phyloP scores from a whole-genome alignment of 2,797 vertebrate species.

The Melanotaenia boesemani region DNA sequence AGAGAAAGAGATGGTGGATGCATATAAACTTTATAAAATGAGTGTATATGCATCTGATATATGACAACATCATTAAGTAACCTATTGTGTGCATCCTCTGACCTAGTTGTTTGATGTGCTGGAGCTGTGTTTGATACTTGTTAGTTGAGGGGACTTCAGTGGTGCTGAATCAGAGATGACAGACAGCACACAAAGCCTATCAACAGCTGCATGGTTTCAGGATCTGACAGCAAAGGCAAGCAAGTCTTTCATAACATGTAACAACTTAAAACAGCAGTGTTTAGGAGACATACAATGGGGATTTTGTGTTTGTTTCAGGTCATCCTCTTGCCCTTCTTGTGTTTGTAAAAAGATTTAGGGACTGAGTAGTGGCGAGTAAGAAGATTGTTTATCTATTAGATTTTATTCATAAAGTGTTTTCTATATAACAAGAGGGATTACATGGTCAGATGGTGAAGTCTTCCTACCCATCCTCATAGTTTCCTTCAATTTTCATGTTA shows the following conservation, averaged over 20 bases:
- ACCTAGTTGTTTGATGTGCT: slow-evolving; percentile 36
- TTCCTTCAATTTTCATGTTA: not conserved
- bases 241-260: slow-evolving; percentile 43
- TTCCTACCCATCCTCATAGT: not conserved
- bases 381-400: slow-evolving; percentile 9
- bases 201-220: slow-evolving; percentile 48
- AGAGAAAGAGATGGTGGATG: slow-evolving; percentile 22
- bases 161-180: slow-evolving; percentile 55
- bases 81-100: slow-evolving; percentile 26
- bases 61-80: slow-evolving; percentile 22
- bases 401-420: slow-evolving; percentile 17
- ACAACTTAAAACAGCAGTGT: slow-evolving; percentile 39
- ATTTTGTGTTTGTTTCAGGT: slow-evolving; percentile 19
- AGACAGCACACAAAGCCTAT: slow-evolving; percentile 62
- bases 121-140: slow-evolving; percentile 52
- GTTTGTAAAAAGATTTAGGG: slow-evolving; percentile 2
- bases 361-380: slow-evolving; percentile 26
- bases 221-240: slow-evolving; percentile 62
- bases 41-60: slow-evolving; percentile 30
- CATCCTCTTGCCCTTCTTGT: slow-evolving; percentile 13
- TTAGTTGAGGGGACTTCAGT: slow-evolving; percentile 41
- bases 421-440: not conserved
- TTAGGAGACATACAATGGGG: slow-evolving; percentile 32
- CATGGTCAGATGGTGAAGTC: not conserved
- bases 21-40: slow-evolving; percentile 38